Evolutionary conservation across 1,140 invertebrate genomes (phyloP), one percentile per base, ranked within the genome.

Genomic region (Campoletis sonorensis): DNA sequence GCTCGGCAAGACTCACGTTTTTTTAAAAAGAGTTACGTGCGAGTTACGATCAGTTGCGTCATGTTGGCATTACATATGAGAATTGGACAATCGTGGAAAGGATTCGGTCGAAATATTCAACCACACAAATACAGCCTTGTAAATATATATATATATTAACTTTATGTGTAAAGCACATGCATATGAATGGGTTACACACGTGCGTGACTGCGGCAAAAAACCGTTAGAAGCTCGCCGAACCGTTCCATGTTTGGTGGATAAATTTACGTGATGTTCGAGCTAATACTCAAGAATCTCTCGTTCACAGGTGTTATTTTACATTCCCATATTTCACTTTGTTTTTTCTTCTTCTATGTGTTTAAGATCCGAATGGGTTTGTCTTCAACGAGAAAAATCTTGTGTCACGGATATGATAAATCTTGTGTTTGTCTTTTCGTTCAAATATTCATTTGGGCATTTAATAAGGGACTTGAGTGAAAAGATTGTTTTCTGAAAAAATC

Each of bases 21-120:
- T 86, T 82, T 70, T 83, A 54, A 30, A 54, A 30, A 68, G 51
- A 54, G 68, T 80, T 80, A 80, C 54, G 72, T 75, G n/a, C n/a
- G 51, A 54, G 81, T 87, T 86, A 87, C 58, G 72, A 75, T n/a
- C 73, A 70, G 81, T 86, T 86, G 78, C 79, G 79, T 79, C 83
- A 84, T 23, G 18, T 11, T 64, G 67, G 27, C 26, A 70, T 70
- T 70, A 70, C 67, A 70, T 70, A 33, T 33, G 13, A 70, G 67
- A 67, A 78, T 87, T 87, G 86, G 84, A 83, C 86, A 87, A 87
- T 87, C 82, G 67, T 72, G 84, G 58, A 87, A 85, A 85, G 81
- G 81, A 82, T 73, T 79, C 71, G 21, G 27, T 45, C 76, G 72
- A 81, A 82, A 30, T 27, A 72, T 54, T 72, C 4, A 11, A 33